phyloP scores from a whole-genome alignment of 2,888 invertebrate species.

The Nemotelus pantherinus region DNA sequence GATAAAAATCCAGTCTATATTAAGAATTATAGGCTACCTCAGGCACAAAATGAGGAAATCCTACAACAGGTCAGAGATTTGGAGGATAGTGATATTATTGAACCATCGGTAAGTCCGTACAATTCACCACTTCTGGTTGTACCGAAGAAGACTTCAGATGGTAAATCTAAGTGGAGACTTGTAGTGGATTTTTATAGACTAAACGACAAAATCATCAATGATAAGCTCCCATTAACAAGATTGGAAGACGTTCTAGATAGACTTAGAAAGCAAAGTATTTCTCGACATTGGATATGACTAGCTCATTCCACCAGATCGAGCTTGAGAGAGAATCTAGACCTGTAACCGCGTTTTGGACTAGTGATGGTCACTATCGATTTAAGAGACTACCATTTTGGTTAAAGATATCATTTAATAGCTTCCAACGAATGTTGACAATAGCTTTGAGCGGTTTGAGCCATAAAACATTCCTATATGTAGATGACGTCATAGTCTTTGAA shows the following conservation, averaged over 20 bases:
- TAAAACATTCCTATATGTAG: conserved; percentile 52
- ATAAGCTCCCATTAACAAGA: conserved; percentile 43
- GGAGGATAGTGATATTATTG: conserved; percentile 43
- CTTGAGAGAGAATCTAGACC: conserved; percentile 44
- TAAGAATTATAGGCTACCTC: conserved; percentile 15
- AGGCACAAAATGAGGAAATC: conserved; percentile 9
- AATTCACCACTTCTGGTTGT: conserved; percentile 50
- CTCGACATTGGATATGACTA: conserved; percentile 48
- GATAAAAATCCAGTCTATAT: conserved; percentile 8
- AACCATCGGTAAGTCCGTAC: conserved; percentile 47
- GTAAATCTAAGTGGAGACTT: conserved; percentile 21
- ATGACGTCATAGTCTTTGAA: conserved; percentile 53
- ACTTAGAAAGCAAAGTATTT: conserved; percentile 49
- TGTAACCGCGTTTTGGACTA: conserved; percentile 48
- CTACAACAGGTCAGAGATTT: conserved; percentile 5
- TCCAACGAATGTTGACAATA: conserved; percentile 51
- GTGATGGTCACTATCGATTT: conserved; percentile 49
- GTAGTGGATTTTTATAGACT: conserved; percentile 35
- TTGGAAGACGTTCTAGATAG: conserved; percentile 47
- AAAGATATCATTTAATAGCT: conserved; percentile 51
- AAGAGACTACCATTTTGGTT: conserved; percentile 49
- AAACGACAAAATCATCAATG: conserved; percentile 38
- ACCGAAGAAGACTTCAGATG: conserved; percentile 44
- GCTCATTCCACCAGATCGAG: conserved; percentile 48
- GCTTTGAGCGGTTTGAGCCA: conserved; percentile 46